A percentile compares a stretch with the other conserved stretches of the same genome.
Conservation (phyloP, 2,888 invertebrate genomes). For the Drosophila atroscutellata region DNA sequence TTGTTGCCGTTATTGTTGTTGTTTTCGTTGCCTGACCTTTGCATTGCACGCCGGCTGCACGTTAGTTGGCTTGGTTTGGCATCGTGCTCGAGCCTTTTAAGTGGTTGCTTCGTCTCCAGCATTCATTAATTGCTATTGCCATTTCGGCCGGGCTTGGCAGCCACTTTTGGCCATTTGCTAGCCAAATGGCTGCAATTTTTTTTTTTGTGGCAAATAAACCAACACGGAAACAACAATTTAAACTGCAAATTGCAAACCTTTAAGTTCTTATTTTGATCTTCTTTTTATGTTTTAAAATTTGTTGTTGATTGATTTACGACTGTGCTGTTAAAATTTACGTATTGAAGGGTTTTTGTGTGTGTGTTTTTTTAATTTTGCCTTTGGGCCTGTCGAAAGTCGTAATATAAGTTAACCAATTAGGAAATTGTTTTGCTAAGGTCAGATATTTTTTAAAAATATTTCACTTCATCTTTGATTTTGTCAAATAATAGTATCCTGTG, state of each 20-base stretch:
- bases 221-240: conserved; percentile 48
- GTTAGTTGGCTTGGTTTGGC: conserved; percentile 48
- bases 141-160: conserved; percentile 56
- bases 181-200: conserved; percentile 41
- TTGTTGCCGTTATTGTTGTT: conserved; percentile 4
- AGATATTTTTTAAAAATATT: background rate
- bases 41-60: conserved; percentile 56
- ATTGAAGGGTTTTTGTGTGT: conserved; percentile 11
- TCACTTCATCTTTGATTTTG: background rate
- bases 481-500: background rate
- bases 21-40: conserved; percentile 57
- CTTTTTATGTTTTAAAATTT: conserved; percentile 17
- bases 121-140: conserved; percentile 73
- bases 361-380: conserved; percentile 1
- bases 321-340: conserved; percentile 15
- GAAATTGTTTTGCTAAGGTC: background rate
- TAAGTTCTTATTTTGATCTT: conserved; percentile 9
- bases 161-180: conserved; percentile 50
- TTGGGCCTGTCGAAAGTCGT: background rate
- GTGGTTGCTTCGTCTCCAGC: conserved; percentile 47
- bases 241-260: conserved; percentile 23
- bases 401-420: background rate
- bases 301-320: conserved; percentile 47
- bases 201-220: conserved; percentile 28
- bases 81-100: conserved; percentile 60